Evolutionary conservation across 2,888 invertebrate species (phyloP), one percentile per base, ranked within the genome.

Genomic region (Hololepta plana): DNA sequence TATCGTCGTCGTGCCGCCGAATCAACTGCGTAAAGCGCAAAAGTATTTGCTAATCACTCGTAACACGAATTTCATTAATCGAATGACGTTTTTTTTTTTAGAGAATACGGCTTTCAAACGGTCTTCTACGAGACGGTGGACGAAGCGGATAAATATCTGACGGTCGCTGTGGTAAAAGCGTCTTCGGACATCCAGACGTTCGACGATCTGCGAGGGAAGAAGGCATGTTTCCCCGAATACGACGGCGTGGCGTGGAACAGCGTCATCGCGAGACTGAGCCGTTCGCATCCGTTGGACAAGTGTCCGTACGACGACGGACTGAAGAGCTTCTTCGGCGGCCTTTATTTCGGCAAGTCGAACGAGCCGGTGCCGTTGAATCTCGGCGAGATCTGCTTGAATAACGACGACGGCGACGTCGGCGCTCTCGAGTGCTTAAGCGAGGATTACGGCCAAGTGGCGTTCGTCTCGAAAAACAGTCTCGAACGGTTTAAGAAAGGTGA

Each of bases 211-310:
- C 57, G 59, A 49, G 77, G 75, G 6, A 71, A 71, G 35, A 67
- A 68, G 20, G 80, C 79, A 0, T 82, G 81, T 41, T 77, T 90
- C 47, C 76, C 88, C 2, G 67, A 65, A n/a, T 79, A 70, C 43
- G 75, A 77, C 35, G 76, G 82, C 4, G 55, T 72, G 4, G 72
- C 75, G 6, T 68, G 71, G 65, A 62, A 70, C 38, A 62, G 73
- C 0, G 63, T 67, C 0, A 52, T 51, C 33, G 57, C 49, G 44
- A 59, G 51, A 10, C 59, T 54, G 37, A 50, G 35, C 35, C 55
- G 42, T 46, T 53, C 42, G 24, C 34, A 39, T 6, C 30, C 53
- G 12, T 32, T 52, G n/a, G 34, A 40, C 24, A 41, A 57, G 35
- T 49, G 59, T 28, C 64, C 66, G 23, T 49, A 49, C 27, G 38